Evolutionary conservation across 2,888 invertebrate genomes (phyloP), one percentile per base, ranked within the genome.

Genomic region (Beris morrisii): DNA sequence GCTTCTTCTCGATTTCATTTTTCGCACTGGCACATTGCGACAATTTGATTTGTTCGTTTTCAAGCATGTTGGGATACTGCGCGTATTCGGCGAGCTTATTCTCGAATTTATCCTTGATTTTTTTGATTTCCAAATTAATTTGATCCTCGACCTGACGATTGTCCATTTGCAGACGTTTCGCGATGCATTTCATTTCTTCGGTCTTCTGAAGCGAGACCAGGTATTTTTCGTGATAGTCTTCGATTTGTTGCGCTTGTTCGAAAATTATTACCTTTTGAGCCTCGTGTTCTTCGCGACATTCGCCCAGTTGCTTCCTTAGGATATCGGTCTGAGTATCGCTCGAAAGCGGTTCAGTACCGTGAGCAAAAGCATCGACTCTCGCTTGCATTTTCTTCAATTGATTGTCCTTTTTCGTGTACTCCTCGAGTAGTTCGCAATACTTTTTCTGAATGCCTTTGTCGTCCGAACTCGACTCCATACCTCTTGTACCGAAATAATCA

Each of bases 61-160:
- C 77, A 69, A 79, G 73, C 53, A 74, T 57, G 38, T 75, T 74
- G 3, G 80, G 78, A 66, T 79, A 65, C 45, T 76, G 74, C 3
- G 76, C 73, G 0, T 79, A 73, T 48, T 75, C 77, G 50, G 73
- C 73, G 11, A 79, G 69, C 71, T 79, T 80, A 11, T 73, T 70
- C 28, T 78, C 76, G 31, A 80, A 69, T 0, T 71, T 70, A 11
- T 74, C 74, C 57, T 79, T 77, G 56, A 77, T 78, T 0, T 70
- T 66, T n/a, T 73, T 73, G 43, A 80, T 74, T 64, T 77, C 78
- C 6, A 73, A 72, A 64, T 80, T 79, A 38, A 80, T 77, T 71
- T 80, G 80, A 64, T 74, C 69, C 69, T 80, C 80, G 56, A 80
- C 70, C 32, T 75, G 73, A 15, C 73, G 72, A 64, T 79, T 80